Conservation (phyloP, 1,140 invertebrate genomes). For the Drosophila novamexicana region DNA sequence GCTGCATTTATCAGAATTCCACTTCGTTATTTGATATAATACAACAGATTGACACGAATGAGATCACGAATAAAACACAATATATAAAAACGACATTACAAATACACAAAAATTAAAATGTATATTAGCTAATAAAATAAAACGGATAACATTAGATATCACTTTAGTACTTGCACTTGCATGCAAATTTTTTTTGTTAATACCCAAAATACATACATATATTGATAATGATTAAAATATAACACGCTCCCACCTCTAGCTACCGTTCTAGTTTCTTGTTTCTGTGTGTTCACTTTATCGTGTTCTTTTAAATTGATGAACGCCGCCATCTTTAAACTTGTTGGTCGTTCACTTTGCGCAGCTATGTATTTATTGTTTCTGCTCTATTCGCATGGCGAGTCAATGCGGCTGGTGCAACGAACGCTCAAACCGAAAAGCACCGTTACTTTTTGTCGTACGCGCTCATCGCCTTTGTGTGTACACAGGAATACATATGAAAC, state of each 20-base stretch:
- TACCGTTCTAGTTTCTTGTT: slow-evolving; percentile 11
- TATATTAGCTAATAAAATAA: background rate
- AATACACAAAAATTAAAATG: background rate
- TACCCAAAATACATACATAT: background rate
- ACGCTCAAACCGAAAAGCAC: slow-evolving; percentile 29
- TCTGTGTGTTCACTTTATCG: slow-evolving; percentile 9
- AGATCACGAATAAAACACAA: background rate
- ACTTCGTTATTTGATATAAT: background rate
- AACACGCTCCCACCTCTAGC: slow-evolving; percentile 29
- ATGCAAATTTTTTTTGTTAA: too few relatives aligned
- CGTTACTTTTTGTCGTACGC: slow-evolving; percentile 34
- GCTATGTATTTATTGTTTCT: slow-evolving; percentile 16
- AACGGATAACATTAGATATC: background rate
- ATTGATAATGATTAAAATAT: background rate
- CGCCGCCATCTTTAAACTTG: slow-evolving; percentile 39
- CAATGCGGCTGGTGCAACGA: slow-evolving; percentile 43
- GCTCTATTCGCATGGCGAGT: background rate
- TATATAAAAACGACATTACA: background rate
- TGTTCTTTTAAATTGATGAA: slow-evolving; percentile 18
- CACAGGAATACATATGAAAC: background rate
- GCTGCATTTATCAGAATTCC: background rate
- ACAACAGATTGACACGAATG: background rate
- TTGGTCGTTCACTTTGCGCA: slow-evolving; percentile 43
- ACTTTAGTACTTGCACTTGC: too few relatives aligned
- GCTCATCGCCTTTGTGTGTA: slow-evolving; percentile 15